phyloP scores from a whole-genome alignment of 2,797 vertebrate genomes.

The Brachymystax lenok region DNA sequence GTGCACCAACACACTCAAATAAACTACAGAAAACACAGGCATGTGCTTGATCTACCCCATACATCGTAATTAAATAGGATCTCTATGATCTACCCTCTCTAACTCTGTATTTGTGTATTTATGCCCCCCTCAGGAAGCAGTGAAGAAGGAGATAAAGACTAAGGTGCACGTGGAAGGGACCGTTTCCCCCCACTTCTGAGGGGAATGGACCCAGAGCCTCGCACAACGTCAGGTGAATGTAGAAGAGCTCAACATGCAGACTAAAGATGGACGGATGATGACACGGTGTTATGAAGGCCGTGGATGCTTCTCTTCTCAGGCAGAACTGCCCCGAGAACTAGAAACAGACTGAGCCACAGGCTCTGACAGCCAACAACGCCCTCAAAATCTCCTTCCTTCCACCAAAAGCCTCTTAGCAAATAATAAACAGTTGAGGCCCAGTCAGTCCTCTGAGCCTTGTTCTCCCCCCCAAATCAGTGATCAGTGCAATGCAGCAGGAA shows the following conservation, averaged over 20 bases:
- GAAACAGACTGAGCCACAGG: constrained; percentile 32
- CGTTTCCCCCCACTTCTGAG: constrained; percentile 18
- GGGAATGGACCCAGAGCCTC: constrained; percentile 38
- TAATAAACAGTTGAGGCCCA: constrained; percentile 17
- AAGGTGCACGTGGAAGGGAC: constrained; percentile 37
- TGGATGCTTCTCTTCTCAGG: constrained; percentile 69
- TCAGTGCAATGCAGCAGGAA: constrained; percentile 60
- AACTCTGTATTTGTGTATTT: constrained; percentile 21
- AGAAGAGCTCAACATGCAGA: constrained; percentile 22
- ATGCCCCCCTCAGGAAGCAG: constrained; percentile 85
- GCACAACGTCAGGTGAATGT: constrained; percentile 47
- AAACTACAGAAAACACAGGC: not conserved
- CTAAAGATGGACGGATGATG: constrained; percentile 29
- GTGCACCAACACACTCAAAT: not conserved
- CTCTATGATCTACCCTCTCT: not conserved
- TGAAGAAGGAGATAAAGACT: constrained; percentile 97
- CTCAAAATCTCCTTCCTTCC: constrained; percentile 1
- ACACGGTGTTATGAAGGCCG: constrained; percentile 39
- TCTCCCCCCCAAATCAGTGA: constrained; percentile 22
- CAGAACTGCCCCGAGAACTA: constrained; percentile 56
- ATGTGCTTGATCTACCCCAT: too few relatives aligned
- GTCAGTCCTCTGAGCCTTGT: constrained; percentile 40
- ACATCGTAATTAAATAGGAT: not conserved
- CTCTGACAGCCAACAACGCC: not conserved
- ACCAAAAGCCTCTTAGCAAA: constrained; percentile 37